Percentiles rank a stretch among this genome's conserved stretches.
phyloP scores from a whole-genome alignment of 30 jellyfish, hydroid and myxozoan genomes.

The Aurelia sp. region DNA sequence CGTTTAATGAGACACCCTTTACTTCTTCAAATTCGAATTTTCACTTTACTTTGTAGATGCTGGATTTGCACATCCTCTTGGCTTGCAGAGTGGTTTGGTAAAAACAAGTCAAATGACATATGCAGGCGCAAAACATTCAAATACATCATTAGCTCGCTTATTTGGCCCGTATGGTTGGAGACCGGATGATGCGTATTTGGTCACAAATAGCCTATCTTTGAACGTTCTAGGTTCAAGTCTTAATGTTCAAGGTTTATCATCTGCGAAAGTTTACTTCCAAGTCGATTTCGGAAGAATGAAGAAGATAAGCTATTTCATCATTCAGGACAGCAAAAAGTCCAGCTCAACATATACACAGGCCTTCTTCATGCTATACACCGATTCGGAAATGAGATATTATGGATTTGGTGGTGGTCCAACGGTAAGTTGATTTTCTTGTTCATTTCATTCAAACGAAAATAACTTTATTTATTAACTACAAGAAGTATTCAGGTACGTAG shows the following conservation, averaged over 20 bases:
- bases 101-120: constrained; percentile 14
- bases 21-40: too few species aligned
- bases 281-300: constrained; percentile 17
- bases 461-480: too few species aligned
- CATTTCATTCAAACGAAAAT: too few species aligned
- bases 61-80: constrained; percentile 55
- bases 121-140: background rate
- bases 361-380: constrained; percentile 6
- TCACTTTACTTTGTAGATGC: constrained; percentile 11
- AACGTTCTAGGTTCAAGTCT: background rate
- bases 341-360: background rate
- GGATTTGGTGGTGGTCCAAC: too few species aligned
- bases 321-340: constrained; percentile 12
- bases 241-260: background rate
- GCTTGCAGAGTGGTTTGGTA: constrained; percentile 60
- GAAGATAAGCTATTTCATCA: constrained; percentile 16
- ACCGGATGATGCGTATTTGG: constrained; percentile 33
- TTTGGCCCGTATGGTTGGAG: constrained; percentile 54
- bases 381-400: background rate
- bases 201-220: background rate
- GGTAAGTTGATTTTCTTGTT: background rate
- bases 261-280: constrained; percentile 15
- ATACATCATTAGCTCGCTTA: constrained; percentile 10
- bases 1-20: too few species aligned
- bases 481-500: too few species aligned